Evolutionary conservation across 2,888 invertebrate genomes (phyloP), one percentile per base, ranked within the genome.

Genomic region (Sinopyrophorus schimmeli): DNA sequence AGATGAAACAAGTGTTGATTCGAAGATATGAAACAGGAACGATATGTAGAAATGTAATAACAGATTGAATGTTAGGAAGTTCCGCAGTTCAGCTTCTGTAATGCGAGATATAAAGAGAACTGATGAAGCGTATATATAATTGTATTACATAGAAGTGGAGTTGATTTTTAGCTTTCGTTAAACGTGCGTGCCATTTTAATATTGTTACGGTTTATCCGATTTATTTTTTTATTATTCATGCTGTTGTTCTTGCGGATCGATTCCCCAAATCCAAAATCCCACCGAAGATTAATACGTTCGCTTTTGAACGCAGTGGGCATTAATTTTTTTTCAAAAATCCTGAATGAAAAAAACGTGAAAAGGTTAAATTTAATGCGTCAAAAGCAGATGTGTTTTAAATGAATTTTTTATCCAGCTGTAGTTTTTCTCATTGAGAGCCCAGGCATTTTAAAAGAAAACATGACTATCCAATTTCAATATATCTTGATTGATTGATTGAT

Each of bases 41-140:
- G 37, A 37, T 42, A 32, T 55, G 49, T 46, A 40, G 55, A 49
- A 55, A 53, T 47, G 47, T 49, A 55, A 55, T 55, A 50, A 53
- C 38, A 47, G 41, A 50, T 47, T 41, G 49, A 53, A 53, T 53
- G 46, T 46, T 44, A 43, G 37, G n/a, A 50, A 46, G 47, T 55
- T 53, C 47, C 50, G 46, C 47, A 47, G 47, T 47, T 49, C 49
- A 47, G 47, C 47, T 55, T 49, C 49, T 43, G 49, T 50, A 53
- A 53, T 50, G 47, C 44, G 53, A 50, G 53, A 41, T 55, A 55
- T 53, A 50, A 53, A 53, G 49, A 49, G 55, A 53, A 53, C 55
- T 55, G 55, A 55, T 55, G 55, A 55, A 55, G 47, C 53, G 55
- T 50, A 38, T 53, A 47, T 50, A 50, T 55, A 55, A 55, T 55